Evolutionary conservation across 2,888 invertebrate genomes (phyloP), one percentile per base, ranked within the genome.

Genomic region (Himalopsyche japonica): DNA sequence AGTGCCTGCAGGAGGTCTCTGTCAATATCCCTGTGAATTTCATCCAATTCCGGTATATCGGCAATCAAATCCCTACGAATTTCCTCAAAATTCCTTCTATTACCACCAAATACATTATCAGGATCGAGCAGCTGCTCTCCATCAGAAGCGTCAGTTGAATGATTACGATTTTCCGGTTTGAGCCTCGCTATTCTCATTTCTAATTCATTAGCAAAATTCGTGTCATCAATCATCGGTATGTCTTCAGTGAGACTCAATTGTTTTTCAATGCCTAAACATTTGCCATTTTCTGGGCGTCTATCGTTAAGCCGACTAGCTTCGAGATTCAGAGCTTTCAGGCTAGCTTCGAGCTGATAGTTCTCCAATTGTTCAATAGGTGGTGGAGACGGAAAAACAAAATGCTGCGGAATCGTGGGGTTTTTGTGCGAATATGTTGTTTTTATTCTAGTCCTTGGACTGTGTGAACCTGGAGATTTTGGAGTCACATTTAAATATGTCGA

Each of bases 361-460:
- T 57, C 57, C 57, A 57, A 57, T 57, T 57, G 57, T 78, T 89
- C 88, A 15, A 82, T 49, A 0, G 91, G 90, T 1, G 92, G 90
- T 3, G 92, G 91, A 0, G 91, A 90, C 0, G 92, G 92, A 86
- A 92, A 92, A 64, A 92, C 89, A 81, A 92, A 92, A 88, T 92
- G 92, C 84, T 92, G 92, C 1, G 92, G 92, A 5, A 92, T 90
- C 10, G 93, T 83, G 8, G 93, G 84, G 90, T 91, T 91, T 90
- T 92, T 92, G 87, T 92, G 92, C 10, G 92, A 91, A 87, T 93
- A 94, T 0, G 89, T 90, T 0, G 94, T 94, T 88, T 94, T 94
- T 37, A 94, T 94, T 89, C 94, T 91, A 2, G 94, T 93, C 85
- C 94, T 91, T 1, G 94, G 94, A 89, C 90, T 93, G 90, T 90